A percentile compares a stretch with the other conserved stretches of the same genome.
These are phyloP conservation scores for Drosophila teissieri DNA, from an alignment of 1,140 invertebrate species.

Conservation along the genomic window DNA sequence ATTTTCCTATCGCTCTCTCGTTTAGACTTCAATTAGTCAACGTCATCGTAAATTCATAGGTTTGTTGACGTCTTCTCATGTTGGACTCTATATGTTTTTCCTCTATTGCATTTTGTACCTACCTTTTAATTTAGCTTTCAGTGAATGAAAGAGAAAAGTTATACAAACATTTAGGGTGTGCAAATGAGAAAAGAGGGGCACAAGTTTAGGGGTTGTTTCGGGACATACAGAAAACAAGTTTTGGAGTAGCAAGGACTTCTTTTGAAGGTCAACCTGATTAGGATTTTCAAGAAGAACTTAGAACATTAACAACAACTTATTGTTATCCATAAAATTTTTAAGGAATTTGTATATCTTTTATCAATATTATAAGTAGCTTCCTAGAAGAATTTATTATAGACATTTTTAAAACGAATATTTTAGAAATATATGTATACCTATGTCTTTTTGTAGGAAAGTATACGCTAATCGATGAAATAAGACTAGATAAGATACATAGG, in stretches of 20 bases:
- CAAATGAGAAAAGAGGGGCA: conserved; percentile 1
- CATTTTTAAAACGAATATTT: no score
- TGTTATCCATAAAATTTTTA: no score
- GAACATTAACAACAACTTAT: background rate
- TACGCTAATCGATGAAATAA: background rate
- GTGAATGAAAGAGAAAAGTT: background rate
- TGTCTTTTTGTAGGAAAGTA: background rate
- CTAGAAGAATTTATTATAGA: no score
- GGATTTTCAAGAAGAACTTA: background rate
- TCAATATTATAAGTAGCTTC: no score
- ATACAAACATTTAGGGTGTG: background rate
- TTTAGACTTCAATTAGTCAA: conserved; percentile 40
- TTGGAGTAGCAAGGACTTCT: conserved; percentile 28
- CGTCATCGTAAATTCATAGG: conserved; percentile 46
- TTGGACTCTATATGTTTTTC: background rate
- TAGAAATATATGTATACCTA: no score
- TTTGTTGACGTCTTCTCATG: conserved; percentile 56
- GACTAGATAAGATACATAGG: background rate
- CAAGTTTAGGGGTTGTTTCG: conserved; percentile 26
- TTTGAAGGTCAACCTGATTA: conserved; percentile 28
- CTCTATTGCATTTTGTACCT: conserved; percentile 3
- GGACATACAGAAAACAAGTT: conserved; percentile 22
- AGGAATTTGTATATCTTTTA: no score
- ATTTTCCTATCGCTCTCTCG: conserved; percentile 11
- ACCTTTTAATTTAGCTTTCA: background rate